Base-by-base conservation (phyloP, 1,140 invertebrate genomes). In the Drosophila bocki region DNA sequence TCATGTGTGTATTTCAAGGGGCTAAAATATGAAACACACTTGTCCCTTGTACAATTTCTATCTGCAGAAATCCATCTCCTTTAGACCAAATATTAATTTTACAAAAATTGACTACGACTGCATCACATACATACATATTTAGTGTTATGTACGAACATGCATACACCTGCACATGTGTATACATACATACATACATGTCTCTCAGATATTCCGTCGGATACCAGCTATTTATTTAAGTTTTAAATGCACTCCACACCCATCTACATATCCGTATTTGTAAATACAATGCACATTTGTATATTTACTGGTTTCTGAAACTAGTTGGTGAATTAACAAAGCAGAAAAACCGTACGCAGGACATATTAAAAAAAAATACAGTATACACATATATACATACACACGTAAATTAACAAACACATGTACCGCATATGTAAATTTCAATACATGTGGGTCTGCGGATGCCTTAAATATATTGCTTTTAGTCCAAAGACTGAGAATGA, bases 381-480 rank as follows among this genome's bases (percentile, higher is more conserved):
- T 56, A 56, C 35, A 56, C 53, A 54, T 22, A 54, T 33, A 51
- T 13, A 17, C 48, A 54, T 37, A 56, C 53, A 56, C 53, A 26
- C 35, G n/a, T 8, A 22, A 39, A 56, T 39, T 56, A n/a, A 56
- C 39, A 56, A 56, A 56, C 53, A 56, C 53, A 56, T 56, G 35
- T 22, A 56, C 19, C 19, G 26, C 53, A 56, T n/a, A 26, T 56
- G 53, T 39, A 56, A 11, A 33, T 56, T n/a, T 39, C 5, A n/a
- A 39, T 56, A 22, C 53, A 56, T 56, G 53, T 26, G 53, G 19
- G 13, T 11, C 39, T 15, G 8, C 35, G 0, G 9, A 39, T 26
- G 13, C 35, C 35, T 35, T 3, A 56, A 56, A 39, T 26, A n/a
- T 15, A 22, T 39, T 26, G 2, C 7, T 26, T 39, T 26, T 22